Evolutionary conservation across 2,113 vertebrate species (phyloP), one percentile per base, ranked within the genome.

Genomic region (Trogon surrucura): DNA sequence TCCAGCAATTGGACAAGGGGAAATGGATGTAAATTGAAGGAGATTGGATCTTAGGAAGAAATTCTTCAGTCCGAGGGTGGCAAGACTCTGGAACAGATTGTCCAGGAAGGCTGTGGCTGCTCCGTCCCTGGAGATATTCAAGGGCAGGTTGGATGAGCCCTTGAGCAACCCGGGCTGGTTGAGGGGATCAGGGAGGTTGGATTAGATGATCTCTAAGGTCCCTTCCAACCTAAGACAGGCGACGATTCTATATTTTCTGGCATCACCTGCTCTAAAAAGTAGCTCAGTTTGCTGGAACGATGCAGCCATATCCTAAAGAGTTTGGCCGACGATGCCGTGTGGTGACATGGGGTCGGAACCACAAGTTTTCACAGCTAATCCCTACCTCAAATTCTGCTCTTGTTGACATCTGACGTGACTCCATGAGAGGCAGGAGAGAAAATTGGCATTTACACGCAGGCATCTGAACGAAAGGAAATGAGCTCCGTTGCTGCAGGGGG

Each of bases 271-370:
- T 53, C 51, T 25, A 7, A 56, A 36, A 70, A 65, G 29, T 14
- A 20, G 3, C 45, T 69, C 22, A 4, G 30, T 34, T 60, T 74
- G 30, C 45, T 34, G 75, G 74, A 21, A 38, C 32, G 29, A 36
- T 1, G 14, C 61, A 62, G 45, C 10, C 5, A 1, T 13, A 11
- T 12, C 60, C 75, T 26, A 7, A 16, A 0, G 10, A n/a, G 32
- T 44, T 48, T 30, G 61, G 26, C 21, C 77, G 48, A 51, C 51
- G 26, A 3, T 26, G 30, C 64, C 25, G 26, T 10, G 41, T 51
- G 57, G 32, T 44, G 51, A 47, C 29, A 6, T 5, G n/a, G n/a
- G 36, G 21, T 30, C 15, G 57, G 71, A 29, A 56, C 80, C 57
- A 62, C 44, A 47, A 47, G 11, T 30, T 38, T 51, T 41, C 48